Base-by-base conservation (phyloP, 1,140 invertebrate genomes). In the Hypsibius dujardini region DNA sequence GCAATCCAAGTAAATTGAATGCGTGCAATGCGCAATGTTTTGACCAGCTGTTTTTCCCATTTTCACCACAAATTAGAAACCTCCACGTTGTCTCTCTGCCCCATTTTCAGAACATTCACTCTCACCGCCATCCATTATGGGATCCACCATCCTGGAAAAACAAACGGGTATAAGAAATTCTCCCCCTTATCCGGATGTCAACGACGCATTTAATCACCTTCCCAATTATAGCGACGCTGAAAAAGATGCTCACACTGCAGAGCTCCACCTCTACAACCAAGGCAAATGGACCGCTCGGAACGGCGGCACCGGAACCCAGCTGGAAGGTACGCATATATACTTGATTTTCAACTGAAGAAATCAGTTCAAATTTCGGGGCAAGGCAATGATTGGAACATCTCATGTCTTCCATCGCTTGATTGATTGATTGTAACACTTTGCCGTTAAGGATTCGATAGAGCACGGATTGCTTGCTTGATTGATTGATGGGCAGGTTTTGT, bases 231-330 rank as follows among this genome's bases (percentile, higher is more conserved):
- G 72, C 46, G 28, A 72, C 50, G 46, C 28, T 71, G 46, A 73
- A 72, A 59, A 15, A 46, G 46, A 76, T 75, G 73, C 59, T 75
- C 1, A 75, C 74, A 62, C 67, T 75, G 15, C 28, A 28, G 28
- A 28, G 28, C 28, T 28, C 28, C 28, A 28, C 28, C 28, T 28
- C 28, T 28, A 28, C 28, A 28, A 75, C 75, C 67, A 42, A 50
- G 1, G 46, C 71, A 42, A 14, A 70, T 14, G 59, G 70, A 28
- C 72, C 69, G 28, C 46, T 46, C 40, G 42, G 59, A n/a, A 74
- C 70, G 40, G n/a, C 45, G 62, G n/a, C 40, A 14, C 3, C 45
- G 3, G 75, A 75, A 71, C 75, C 75, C 14, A 73, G 72, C 67
- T 75, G 75, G 75, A 75, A 71, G 62, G 71, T 71, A 71, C 47